Percentiles rank a stretch among this genome's conserved stretches.
These are phyloP conservation scores for Poecilia wingei DNA, from an alignment of 2,797 vertebrate species.

Conservation along the genomic window DNA sequence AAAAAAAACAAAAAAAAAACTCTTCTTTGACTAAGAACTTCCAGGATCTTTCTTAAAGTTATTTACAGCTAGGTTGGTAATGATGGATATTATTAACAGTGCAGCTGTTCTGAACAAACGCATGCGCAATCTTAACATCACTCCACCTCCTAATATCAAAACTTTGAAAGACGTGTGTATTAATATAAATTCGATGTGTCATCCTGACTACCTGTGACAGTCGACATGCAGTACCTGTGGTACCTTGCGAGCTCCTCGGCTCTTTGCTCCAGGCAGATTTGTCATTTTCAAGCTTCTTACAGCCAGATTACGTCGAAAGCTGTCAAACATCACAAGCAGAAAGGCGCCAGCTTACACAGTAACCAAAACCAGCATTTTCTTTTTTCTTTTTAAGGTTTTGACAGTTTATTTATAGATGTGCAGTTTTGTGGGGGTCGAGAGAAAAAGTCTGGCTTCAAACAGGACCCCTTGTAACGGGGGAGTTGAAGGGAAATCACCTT, in stretches of 20 bases:
- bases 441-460: not conserved
- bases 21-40: slow-evolving; percentile 5
- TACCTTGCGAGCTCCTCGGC: slow-evolving; percentile 32
- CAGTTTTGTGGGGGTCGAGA: slow-evolving; percentile 10
- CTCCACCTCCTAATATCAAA: not conserved
- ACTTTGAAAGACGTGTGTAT: slow-evolving; percentile 1
- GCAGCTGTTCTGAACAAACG: not conserved
- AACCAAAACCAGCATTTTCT: slow-evolving; percentile 29
- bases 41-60: not conserved
- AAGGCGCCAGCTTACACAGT: slow-evolving; percentile 23
- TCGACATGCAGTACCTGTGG: slow-evolving; percentile 18
- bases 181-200: slow-evolving; percentile 6
- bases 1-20: not conserved
- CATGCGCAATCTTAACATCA: slow-evolving; percentile 1
- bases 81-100: slow-evolving; percentile 8
- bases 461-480: not conserved
- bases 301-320: slow-evolving; percentile 58
- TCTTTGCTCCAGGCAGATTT: slow-evolving; percentile 55
- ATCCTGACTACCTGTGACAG: slow-evolving; percentile 25
- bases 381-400: slow-evolving; percentile 12
- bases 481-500: slow-evolving; percentile 7
- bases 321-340: slow-evolving; percentile 57
- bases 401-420: slow-evolving; percentile 19
- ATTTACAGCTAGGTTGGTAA: slow-evolving; percentile 3
- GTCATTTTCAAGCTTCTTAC: slow-evolving; percentile 62